Conservation (phyloP, 35 echinoderm and acorn worm genomes). For the Amphiura filiformis region DNA sequence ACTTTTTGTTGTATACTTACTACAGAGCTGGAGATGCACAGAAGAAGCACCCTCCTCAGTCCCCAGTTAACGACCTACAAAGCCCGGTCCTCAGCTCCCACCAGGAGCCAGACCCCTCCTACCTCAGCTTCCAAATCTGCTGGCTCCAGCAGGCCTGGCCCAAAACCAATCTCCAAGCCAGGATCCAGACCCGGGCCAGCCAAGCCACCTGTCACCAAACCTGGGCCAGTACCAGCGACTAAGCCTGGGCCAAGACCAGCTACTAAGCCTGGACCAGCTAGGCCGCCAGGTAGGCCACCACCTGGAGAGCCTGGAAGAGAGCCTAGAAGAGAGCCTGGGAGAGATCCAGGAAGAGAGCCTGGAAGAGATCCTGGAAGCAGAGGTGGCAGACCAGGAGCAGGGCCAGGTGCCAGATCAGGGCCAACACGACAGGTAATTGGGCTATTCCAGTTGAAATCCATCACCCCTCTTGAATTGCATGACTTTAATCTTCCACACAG, state of each 20-base stretch:
- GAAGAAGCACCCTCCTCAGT: not conserved
- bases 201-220: not conserved
- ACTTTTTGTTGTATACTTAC: too few relatives aligned
- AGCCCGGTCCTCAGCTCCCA: not conserved
- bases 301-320: not conserved
- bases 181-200: constrained; percentile 1
- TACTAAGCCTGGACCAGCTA: not conserved
- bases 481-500: too few relatives aligned
- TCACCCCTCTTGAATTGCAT: too few relatives aligned
- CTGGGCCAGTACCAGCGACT: not conserved
- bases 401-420: not conserved
- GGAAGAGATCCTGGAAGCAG: not conserved
- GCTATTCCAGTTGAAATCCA: too few relatives aligned
- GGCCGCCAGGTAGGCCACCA: not conserved
- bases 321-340: not conserved
- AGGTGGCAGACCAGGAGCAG: not conserved
- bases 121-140: not conserved
- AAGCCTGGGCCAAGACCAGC: not conserved
- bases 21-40: not conserved
- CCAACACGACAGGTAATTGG: too few relatives aligned
- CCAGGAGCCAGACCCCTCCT: not conserved
- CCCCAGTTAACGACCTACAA: not conserved
- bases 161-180: not conserved
- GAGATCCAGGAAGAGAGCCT: not conserved
- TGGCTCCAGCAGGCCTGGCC: not conserved